Evolutionary conservation across 2,797 vertebrate genomes (phyloP).

Genomic region (Melanotaenia boesemani): DNA sequence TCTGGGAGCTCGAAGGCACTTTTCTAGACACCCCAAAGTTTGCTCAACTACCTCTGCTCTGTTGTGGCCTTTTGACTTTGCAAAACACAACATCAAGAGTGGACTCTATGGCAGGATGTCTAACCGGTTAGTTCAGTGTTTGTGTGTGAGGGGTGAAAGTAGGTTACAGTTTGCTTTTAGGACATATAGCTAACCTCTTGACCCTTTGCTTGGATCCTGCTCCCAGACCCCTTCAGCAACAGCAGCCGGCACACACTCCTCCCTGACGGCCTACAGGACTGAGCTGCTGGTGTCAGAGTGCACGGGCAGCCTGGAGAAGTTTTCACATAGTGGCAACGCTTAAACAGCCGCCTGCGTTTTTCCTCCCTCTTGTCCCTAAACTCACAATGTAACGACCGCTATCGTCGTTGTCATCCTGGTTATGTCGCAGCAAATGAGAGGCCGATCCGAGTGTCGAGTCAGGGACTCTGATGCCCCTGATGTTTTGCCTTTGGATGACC

Average conservation of each 20-base stretch:
- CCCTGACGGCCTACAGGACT: conserved; percentile 68
- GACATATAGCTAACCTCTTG: conserved; percentile 75
- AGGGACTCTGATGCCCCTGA: conserved; percentile 14
- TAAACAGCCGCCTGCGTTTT: conserved; percentile 58
- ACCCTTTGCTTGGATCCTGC: conserved; percentile 79
- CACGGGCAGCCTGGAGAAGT: conserved; percentile 76
- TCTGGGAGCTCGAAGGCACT: conserved; percentile 42
- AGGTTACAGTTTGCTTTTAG: conserved; percentile 84
- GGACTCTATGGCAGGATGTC: conserved; percentile 38
- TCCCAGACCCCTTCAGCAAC: conserved; percentile 69
- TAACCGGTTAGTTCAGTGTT: conserved; percentile 26
- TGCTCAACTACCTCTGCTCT: conserved; percentile 54
- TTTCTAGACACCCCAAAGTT: conserved; percentile 60
- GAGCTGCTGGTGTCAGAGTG: conserved; percentile 78
- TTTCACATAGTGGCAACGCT: conserved; percentile 76
- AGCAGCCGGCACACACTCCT: conserved; percentile 36
- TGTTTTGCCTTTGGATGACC: conserved; percentile 42
- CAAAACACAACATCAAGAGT: conserved; percentile 32
- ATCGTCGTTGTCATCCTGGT: conserved; percentile 9
- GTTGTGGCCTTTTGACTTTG: conserved; percentile 76
- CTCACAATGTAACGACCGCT: neutral
- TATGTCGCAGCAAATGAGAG: conserved; percentile 47
- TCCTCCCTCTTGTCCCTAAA: conserved; percentile 47
- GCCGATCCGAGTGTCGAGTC: conserved; percentile 23
- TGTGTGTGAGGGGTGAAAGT: conserved; percentile 62